Conservation (phyloP, 92 coral and sea anemone genomes). For the Parazoanthus atlanticus region DNA sequence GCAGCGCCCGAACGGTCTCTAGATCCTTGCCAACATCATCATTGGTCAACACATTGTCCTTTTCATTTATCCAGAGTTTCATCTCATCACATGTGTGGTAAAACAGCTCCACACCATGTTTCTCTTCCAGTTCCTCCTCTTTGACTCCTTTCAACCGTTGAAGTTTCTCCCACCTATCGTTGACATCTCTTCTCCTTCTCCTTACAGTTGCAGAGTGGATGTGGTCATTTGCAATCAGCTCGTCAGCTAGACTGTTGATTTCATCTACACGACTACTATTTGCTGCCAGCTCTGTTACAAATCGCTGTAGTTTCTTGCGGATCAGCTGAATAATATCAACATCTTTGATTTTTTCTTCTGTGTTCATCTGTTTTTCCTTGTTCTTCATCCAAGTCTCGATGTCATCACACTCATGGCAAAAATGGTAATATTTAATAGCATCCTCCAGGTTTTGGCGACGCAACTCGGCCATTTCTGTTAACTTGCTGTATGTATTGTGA, state of each 20-base stretch:
- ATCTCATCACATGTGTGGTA: conserved; percentile 85
- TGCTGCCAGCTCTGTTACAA: conserved; percentile 82
- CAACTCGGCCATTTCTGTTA: conserved; percentile 80
- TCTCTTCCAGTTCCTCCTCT: conserved; percentile 84
- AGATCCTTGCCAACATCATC: conserved; percentile 81
- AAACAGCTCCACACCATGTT: conserved; percentile 95
- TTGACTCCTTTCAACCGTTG: conserved; percentile 71
- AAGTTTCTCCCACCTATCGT: conserved; percentile 85
- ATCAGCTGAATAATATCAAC: conserved; percentile 68
- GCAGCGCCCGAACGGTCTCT: conserved; percentile 94
- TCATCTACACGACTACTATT: conserved; percentile 75
- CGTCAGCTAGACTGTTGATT: conserved; percentile 76
- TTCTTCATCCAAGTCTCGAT: conserved; percentile 87
- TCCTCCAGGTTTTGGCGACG: conserved; percentile 82
- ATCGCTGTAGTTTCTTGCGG: conserved; percentile 84
- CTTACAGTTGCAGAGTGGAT: conserved; percentile 65
- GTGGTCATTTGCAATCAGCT: conserved; percentile 66
- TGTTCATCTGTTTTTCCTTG: conserved; percentile 80
- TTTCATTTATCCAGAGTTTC: conserved; percentile 91
- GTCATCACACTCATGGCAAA: conserved; percentile 90
- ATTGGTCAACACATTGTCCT: conserved; percentile 66
- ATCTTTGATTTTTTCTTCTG: conserved; percentile 56
- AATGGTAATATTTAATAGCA: conserved; percentile 89
- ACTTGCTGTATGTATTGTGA: conserved; percentile 81
- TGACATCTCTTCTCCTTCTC: conserved; percentile 70